Conservation (phyloP, 2,113 vertebrate genomes). For the Natator depressus region DNA sequence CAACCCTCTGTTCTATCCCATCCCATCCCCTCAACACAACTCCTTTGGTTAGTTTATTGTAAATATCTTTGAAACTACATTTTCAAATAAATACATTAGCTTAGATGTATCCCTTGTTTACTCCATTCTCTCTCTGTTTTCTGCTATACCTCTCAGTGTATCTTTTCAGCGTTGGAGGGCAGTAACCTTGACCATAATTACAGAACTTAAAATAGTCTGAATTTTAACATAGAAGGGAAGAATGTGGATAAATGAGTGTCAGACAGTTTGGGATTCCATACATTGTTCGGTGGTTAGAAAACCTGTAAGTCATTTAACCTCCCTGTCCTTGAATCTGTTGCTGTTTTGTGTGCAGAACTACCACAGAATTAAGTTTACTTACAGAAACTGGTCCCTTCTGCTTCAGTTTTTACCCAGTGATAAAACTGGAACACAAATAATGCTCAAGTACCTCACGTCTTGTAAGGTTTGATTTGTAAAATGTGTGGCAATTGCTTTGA, state of each 20-base stretch:
- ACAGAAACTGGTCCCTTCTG: no score
- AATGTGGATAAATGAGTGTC: background rate
- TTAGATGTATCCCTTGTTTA: background rate
- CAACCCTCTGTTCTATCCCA: fast-evolving
- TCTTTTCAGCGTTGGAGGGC: background rate
- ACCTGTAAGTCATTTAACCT: background rate
- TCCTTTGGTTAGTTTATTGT: background rate
- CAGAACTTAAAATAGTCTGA: background rate
- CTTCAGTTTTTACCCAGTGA: background rate
- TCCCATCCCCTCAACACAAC: fast-evolving
- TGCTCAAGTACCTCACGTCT: background rate
- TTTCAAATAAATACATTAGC: background rate
- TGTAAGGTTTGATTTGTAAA: background rate
- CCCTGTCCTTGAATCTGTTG: background rate
- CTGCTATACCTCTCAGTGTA: background rate
- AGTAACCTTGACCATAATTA: fast-evolving
- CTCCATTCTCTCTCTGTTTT: background rate
- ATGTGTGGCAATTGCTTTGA: background rate
- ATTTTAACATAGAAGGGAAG: background rate
- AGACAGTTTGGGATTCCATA: background rate
- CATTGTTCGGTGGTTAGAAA: background rate
- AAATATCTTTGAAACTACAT: background rate
- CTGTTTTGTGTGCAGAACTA: background rate
- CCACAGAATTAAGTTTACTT: background rate
- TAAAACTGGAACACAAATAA: background rate